These are phyloP conservation scores for Leucoptera coffeella DNA, from an alignment of 2,888 invertebrate species.

Conservation along the genomic window DNA sequence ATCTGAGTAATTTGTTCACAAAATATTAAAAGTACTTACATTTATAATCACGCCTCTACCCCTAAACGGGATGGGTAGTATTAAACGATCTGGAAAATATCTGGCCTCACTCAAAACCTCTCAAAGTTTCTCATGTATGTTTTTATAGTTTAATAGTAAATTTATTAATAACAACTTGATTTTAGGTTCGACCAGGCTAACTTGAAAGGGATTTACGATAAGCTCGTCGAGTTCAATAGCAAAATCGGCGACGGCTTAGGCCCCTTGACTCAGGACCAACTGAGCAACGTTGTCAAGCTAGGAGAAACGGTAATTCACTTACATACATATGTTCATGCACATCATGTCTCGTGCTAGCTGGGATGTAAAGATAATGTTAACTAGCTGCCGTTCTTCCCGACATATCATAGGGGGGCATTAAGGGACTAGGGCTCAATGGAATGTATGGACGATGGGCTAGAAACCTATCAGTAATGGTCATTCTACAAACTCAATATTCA, in stretches of 20 bases:
- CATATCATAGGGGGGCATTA: background rate
- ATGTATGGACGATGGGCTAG: background rate
- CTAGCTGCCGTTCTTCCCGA: background rate
- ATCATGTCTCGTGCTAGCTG: too few species aligned
- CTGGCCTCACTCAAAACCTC: too few species aligned
- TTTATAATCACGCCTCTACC: too few species aligned
- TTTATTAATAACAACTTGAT: conserved; percentile 8
- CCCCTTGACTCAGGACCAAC: conserved; percentile 45
- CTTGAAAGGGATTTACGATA: conserved; percentile 65
- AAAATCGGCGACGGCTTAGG: conserved; percentile 47
- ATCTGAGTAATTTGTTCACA: too few species aligned
- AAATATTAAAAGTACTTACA: too few species aligned
- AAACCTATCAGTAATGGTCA: background rate
- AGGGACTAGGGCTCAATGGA: background rate
- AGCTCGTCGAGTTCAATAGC: conserved; percentile 67
- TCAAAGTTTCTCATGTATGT: too few species aligned
- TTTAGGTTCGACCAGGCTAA: conserved; percentile 75
- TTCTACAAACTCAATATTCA: too few species aligned
- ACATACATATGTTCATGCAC: conserved; percentile 14
- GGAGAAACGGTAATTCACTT: conserved; percentile 51
- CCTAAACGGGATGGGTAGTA: too few species aligned
- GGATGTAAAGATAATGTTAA: too few species aligned
- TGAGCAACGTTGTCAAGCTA: conserved; percentile 60
- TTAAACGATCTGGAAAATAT: too few species aligned
- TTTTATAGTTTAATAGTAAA: too few species aligned